Conservation (phyloP, 2,888 invertebrate genomes). For the Clunio marinus region DNA sequence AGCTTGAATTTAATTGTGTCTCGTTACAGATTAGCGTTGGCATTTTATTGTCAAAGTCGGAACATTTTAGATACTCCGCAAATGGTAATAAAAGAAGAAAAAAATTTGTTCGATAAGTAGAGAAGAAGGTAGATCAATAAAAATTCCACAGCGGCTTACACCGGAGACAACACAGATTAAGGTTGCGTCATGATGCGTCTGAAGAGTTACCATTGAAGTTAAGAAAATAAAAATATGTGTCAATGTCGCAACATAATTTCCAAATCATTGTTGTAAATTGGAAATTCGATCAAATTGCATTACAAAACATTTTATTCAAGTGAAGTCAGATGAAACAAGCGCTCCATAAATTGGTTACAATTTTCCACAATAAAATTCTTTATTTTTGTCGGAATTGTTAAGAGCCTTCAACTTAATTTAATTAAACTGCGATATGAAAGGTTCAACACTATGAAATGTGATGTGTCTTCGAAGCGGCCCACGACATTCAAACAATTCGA, state of each 20-base stretch:
- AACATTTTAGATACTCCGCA: too few relatives aligned
- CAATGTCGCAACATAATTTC: constrained; percentile 23
- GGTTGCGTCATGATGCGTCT: constrained; percentile 24
- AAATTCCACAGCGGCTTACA: constrained; percentile 17
- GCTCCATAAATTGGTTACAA: too few relatives aligned
- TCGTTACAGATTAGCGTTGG: too few relatives aligned
- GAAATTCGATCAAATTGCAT: too few relatives aligned
- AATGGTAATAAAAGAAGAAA: too few relatives aligned
- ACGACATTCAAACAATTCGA: too few relatives aligned
- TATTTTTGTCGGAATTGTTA: not conserved
- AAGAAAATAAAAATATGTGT: constrained; percentile 9
- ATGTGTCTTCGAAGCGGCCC: not conserved
- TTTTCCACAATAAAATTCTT: constrained; percentile 8
- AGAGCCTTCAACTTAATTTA: not conserved
- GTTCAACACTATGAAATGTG: not conserved
- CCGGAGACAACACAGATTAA: constrained; percentile 15
- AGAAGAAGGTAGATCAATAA: constrained; percentile 8
- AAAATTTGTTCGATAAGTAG: not conserved
- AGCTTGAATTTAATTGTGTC: too few relatives aligned
- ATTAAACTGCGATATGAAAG: not conserved
- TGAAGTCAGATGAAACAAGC: not conserved
- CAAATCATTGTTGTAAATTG: too few relatives aligned
- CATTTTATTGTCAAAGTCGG: too few relatives aligned
- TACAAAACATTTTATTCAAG: too few relatives aligned
- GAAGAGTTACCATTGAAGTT: not conserved